Evolutionary conservation across 2,888 invertebrate genomes (phyloP), one percentile per base, ranked within the genome.

Genomic region (Polydrusus cervinus): DNA sequence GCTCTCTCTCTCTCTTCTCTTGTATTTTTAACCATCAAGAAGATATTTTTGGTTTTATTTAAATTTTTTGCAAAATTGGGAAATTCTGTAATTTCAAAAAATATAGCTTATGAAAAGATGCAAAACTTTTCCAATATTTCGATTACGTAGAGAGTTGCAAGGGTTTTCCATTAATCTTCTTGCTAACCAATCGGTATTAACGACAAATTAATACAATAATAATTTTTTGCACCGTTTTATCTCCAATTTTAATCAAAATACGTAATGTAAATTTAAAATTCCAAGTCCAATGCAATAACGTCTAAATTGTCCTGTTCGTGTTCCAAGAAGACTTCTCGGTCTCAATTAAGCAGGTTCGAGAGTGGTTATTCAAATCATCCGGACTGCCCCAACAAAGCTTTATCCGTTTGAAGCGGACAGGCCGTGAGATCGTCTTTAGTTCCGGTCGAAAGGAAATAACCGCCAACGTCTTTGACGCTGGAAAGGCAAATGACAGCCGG

Each of bases 371-470:
- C 72, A 76, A 76, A 76, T 76, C 70, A 76, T 72, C 72, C 71
- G 70, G 71, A 71, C 71, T 75, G 75, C 71, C 61, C 75, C 60
- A 74, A 74, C 66, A 67, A 66, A 71, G 71, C 71, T 55, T 70
- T 38, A 62, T 68, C 65, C 69, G 65, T 69, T 73, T 68, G 69
- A 68, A 71, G 62, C 72, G 67, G 66, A 64, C 75, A 65, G 74
- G 70, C 69, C 70, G 74, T 69, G 66, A 72, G 76, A 76, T 76
- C 71, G 76, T 76, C 73, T 76, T 76, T 73, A 76, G 73, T 76
- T 76, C 69, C 76, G 76, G 73, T 76, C 76, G 76, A 75, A 67
- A 71, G 75, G 75, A 75, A 75, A 75, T 75, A 75, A 76, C 76
- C 76, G 73, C 69, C 71, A 71, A 61, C 76, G 76, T 76, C 76